These are phyloP conservation scores for Philypnodon macrostomus DNA, from an alignment of 2,797 vertebrate species.

Conservation along the genomic window DNA sequence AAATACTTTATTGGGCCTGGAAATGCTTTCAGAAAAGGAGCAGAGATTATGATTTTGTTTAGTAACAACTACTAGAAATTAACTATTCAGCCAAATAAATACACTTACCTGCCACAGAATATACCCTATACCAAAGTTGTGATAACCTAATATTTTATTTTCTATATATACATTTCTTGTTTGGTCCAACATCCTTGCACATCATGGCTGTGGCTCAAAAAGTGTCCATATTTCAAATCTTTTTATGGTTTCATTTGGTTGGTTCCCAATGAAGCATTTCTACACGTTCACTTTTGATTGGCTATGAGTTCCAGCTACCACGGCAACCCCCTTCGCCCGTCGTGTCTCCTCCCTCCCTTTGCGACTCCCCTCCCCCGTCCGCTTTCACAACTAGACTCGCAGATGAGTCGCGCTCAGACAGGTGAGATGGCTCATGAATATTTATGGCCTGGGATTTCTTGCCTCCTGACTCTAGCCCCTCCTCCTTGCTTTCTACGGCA, in stretches of 20 bases:
- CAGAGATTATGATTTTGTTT: no score
- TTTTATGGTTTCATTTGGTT: background rate
- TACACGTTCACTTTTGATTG: constrained; percentile 47
- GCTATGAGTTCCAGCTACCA: constrained; percentile 58
- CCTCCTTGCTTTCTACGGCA: constrained; percentile 56
- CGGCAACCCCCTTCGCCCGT: constrained; percentile 66
- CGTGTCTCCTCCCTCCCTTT: constrained; percentile 45
- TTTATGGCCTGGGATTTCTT: constrained; percentile 76
- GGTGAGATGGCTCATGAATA: constrained; percentile 79
- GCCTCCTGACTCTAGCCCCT: constrained; percentile 66
- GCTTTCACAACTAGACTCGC: constrained; percentile 60
- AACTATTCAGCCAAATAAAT: no score
- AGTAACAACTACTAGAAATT: no score
- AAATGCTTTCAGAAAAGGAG: no score
- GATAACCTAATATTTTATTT: no score
- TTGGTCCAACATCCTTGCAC: no score
- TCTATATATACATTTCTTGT: no score
- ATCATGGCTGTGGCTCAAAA: no score
- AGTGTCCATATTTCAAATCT: no score
- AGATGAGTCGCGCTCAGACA: constrained; percentile 76
- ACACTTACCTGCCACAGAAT: no score
- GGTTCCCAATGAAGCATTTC: background rate
- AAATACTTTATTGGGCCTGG: no score
- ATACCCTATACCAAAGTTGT: no score
- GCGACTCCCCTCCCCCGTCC: constrained; percentile 23